phyloP scores from a whole-genome alignment of 2,797 vertebrate species.

The Coranthus polyacanthus region DNA sequence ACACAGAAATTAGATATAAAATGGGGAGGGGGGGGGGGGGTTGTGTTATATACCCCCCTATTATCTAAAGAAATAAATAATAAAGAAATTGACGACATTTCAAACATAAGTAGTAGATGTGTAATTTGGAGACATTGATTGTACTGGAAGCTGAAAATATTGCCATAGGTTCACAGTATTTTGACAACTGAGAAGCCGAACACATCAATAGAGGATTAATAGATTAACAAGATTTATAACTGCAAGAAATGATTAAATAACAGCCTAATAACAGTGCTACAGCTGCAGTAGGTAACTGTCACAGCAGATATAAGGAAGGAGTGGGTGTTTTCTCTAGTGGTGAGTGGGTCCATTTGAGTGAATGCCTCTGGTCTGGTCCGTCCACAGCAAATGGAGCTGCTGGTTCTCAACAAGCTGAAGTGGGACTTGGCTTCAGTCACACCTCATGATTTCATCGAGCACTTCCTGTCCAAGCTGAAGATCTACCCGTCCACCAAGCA shows the following conservation, averaged over 20 bases:
- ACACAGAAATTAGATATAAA: too few relatives aligned
- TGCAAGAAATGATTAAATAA: too few relatives aligned
- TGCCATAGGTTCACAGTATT: not conserved
- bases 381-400: constrained; percentile 96
- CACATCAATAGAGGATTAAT: not conserved
- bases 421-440: constrained; percentile 98
- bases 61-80: too few relatives aligned
- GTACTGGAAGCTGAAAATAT: not conserved
- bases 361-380: constrained; percentile 58
- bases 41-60: too few relatives aligned
- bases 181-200: not conserved
- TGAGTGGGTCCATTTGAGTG: constrained; percentile 29
- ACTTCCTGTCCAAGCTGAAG: constrained; percentile 97
- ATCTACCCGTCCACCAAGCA: constrained; percentile 93
- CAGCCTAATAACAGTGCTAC: not conserved
- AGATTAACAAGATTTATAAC: not conserved
- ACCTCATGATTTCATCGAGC: constrained; percentile 98
- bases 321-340: not conserved
- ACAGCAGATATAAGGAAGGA: constrained; percentile 1
- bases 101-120: too few relatives aligned
- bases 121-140: too few relatives aligned
- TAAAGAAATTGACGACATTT: too few relatives aligned
- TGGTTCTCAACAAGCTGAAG: constrained; percentile 97
- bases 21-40: too few relatives aligned
- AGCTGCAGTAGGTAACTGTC: not conserved